Conservation (phyloP, 2,888 invertebrate genomes). For the Amblyjoppa proteus region DNA sequence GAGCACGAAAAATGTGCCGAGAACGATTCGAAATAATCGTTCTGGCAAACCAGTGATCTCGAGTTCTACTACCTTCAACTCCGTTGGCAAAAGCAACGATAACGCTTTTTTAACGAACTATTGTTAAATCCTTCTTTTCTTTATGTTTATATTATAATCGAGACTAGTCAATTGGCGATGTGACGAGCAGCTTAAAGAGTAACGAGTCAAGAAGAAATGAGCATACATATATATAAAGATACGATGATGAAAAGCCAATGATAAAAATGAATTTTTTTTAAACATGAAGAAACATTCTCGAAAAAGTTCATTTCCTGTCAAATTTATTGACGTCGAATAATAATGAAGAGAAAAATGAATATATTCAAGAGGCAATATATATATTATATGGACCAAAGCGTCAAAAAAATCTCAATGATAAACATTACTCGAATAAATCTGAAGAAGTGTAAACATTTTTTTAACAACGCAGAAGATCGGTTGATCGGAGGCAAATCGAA, state of each 20-base stretch:
- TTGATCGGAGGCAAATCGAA: neutral
- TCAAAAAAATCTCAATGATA: neutral
- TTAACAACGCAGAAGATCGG: neutral
- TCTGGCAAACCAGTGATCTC: constrained; percentile 37
- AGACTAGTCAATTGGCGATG: constrained; percentile 22
- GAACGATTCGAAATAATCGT: constrained; percentile 49
- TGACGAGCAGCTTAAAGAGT: constrained; percentile 4
- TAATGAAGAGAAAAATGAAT: neutral
- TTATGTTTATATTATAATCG: constrained; percentile 11
- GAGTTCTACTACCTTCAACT: constrained; percentile 5
- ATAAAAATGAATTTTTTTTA: neutral
- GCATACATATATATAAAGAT: constrained; percentile 7
- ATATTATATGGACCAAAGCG: neutral
- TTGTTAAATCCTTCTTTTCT: neutral
- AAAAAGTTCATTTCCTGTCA: no score
- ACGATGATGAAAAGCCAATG: neutral
- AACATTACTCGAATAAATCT: neutral
- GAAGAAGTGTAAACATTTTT: neutral
- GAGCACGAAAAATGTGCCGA: constrained; percentile 87
- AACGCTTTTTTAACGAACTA: neutral
- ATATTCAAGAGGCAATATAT: neutral
- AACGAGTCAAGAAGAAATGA: constrained; percentile 1
- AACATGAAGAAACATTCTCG: no score
- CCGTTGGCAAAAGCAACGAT: neutral
- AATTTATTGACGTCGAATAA: neutral